These are phyloP conservation scores for Idaea straminata DNA, from an alignment of 2,888 invertebrate genomes.

Conservation along the genomic window DNA sequence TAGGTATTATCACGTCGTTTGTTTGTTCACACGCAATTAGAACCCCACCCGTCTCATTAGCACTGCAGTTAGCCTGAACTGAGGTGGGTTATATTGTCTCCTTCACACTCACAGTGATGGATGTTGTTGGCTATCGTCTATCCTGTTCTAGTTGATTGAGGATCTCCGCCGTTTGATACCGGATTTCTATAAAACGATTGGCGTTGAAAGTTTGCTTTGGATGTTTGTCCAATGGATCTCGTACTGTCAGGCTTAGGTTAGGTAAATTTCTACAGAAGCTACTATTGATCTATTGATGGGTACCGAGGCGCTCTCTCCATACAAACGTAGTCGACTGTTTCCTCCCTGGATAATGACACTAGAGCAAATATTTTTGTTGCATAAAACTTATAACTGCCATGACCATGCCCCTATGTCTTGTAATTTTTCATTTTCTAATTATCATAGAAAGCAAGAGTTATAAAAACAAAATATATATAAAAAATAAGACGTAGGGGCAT, in stretches of 20 bases:
- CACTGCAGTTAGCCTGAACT: conserved; percentile 49
- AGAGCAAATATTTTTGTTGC: too few species aligned
- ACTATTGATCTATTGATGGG: neutral
- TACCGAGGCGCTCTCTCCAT: too few species aligned
- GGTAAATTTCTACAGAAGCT: neutral
- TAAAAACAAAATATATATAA: too few species aligned
- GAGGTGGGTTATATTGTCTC: conserved; percentile 39
- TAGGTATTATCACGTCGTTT: conserved; percentile 69
- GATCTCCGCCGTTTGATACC: conserved; percentile 62
- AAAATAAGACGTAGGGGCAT: too few species aligned
- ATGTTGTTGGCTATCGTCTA: conserved; percentile 16
- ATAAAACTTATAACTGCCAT: too few species aligned
- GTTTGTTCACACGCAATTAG: conserved; percentile 76
- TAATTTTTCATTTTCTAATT: too few species aligned
- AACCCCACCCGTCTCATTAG: conserved; percentile 72
- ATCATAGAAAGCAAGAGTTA: too few species aligned
- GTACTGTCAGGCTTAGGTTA: conserved; percentile 9
- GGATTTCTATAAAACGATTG: conserved; percentile 64
- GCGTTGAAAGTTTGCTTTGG: conserved; percentile 57
- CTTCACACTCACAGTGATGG: conserved; percentile 36
- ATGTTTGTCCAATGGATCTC: conserved; percentile 45
- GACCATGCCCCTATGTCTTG: too few species aligned
- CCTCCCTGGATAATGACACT: too few species aligned
- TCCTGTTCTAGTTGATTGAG: conserved; percentile 61
- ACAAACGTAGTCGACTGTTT: too few species aligned